A percentile compares a stretch with the other conserved stretches of the same genome.
Evolutionary conservation across 2,888 invertebrate species (phyloP).

Genomic region (Lithosia quadra): DNA sequence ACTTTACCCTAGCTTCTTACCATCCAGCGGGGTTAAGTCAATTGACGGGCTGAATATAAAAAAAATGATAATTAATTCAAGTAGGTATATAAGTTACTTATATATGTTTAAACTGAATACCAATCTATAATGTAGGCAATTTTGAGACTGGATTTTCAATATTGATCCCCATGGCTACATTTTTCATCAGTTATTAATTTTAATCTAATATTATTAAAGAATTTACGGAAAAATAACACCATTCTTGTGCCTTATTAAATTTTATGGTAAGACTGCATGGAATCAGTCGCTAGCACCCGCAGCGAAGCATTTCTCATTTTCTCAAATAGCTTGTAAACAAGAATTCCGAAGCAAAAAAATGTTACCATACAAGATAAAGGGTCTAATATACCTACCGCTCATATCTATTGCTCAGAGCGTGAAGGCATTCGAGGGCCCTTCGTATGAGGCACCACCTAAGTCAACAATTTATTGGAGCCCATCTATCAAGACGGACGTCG

Average conservation of each 20-base stretch:
- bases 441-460: constrained; percentile 58
- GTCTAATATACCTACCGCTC: constrained; percentile 33
- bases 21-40: too few relatives aligned
- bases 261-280: neutral
- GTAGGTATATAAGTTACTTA: too few relatives aligned
- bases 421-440: constrained; percentile 54
- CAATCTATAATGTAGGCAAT: neutral
- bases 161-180: neutral
- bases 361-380: constrained; percentile 30
- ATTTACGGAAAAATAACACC: neutral
- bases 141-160: neutral
- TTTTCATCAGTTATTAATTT: neutral
- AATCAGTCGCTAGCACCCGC: neutral
- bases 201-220: neutral
- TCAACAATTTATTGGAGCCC: constrained; percentile 75
- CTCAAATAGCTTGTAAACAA: constrained; percentile 20
- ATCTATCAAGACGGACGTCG: constrained; percentile 73
- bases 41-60: too few relatives aligned
- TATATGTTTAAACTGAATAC: too few relatives aligned
- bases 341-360: constrained; percentile 27
- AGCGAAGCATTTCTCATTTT: constrained; percentile 16
- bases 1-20: too few relatives aligned
- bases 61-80: too few relatives aligned
- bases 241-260: neutral
- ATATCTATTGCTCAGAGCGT: constrained; percentile 40